Evolutionary conservation across 2,113 vertebrate genomes (phyloP).

Genomic region (Equus quagga): DNA sequence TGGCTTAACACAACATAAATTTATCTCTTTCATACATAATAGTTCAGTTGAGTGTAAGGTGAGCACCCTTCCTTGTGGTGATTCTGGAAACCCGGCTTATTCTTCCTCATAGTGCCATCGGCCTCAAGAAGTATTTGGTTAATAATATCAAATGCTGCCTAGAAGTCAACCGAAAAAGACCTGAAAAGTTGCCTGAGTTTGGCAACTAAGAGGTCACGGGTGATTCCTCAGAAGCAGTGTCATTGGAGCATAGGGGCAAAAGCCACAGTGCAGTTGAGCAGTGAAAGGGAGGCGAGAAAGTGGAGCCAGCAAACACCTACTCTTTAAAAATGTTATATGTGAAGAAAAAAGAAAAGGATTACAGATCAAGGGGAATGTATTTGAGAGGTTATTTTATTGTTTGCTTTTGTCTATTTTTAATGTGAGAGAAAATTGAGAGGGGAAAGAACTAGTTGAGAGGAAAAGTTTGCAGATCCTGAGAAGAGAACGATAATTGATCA

Average conservation of each 20-base stretch:
- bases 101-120: background rate
- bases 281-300: background rate
- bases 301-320: background rate
- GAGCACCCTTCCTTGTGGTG: background rate
- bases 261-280: background rate
- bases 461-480: background rate
- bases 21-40: background rate
- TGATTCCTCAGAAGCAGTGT: background rate
- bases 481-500: background rate
- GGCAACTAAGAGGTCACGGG: background rate
- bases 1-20: background rate
- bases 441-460: background rate
- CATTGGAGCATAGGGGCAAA: background rate
- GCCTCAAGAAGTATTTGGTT: background rate
- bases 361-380: background rate
- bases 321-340: background rate
- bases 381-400: background rate
- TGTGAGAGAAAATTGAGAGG: background rate
- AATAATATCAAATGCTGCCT: background rate
- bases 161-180: background rate
- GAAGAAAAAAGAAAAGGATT: background rate
- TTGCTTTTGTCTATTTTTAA: constrained; percentile 2
- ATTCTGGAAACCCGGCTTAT: background rate
- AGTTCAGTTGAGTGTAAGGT: background rate
- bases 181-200: background rate